Base-by-base conservation (phyloP, 30 jellyfish, hydroid and myxozoan species). In the Chrysaora quinquecirrha region DNA sequence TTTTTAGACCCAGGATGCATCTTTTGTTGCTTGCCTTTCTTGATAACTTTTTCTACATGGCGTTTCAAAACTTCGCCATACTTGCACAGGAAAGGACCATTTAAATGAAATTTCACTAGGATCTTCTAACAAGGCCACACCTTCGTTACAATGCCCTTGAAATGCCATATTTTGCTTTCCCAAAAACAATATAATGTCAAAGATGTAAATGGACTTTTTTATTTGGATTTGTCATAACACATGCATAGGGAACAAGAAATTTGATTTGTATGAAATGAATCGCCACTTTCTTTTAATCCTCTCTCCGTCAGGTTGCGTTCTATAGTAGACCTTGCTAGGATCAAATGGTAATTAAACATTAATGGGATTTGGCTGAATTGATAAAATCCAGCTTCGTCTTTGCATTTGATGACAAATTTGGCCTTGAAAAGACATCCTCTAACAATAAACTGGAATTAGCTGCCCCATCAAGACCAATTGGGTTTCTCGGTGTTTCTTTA, bases 221-320 rank as follows among this genome's bases (percentile, higher is more conserved):
- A 60, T 4, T 60, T 20, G 10, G 72, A 10, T 60, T 60, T 60
- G 72, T 25, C 72, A 60, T 66, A 33, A 18, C 78, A 66, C 62
- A 66, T 21, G 62, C 62, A 66, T 64, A 66, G 34, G 9, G 34
- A 66, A 28, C 78, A 66, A 12, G 11, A 24, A 2, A 24, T 66
- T n/a, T 18, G 10, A 9, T 30, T 66, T 21, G 10, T 10, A 10
- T 60, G 22, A 60, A n/a, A 10, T 6, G 33, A 60, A 60, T 6
- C 9, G 72, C 72, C 72, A 60, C 3, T 72, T 75, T 25, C 56
- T 54, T 20, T 75, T 50, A 9, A 75, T 48, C 30, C 30, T 48
- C 82, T 54, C 75, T 29, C 87, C 87, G 1, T 48, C 75, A 47
- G 87, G 31, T 54, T 75, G 75, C 49, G 79, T 52, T 52, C 87